phyloP scores from a whole-genome alignment of 2,888 invertebrate species.

The Melinaea marsaeus region DNA sequence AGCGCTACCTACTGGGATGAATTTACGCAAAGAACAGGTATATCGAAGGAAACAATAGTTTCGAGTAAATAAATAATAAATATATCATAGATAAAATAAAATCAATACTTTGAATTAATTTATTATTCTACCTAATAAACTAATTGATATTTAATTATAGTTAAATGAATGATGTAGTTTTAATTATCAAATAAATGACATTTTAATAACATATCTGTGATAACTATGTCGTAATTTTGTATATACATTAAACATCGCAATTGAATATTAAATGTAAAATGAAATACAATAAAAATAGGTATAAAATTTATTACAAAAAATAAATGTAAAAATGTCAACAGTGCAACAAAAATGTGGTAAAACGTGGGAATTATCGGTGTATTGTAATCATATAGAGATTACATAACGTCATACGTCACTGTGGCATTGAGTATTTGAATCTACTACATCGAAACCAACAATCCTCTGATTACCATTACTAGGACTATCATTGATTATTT shows the following conservation, averaged over 20 bases:
- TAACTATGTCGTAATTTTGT: too few species aligned
- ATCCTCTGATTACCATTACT: constrained; percentile 47
- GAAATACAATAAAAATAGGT: neutral
- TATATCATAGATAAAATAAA: too few species aligned
- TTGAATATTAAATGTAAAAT: neutral
- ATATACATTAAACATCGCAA: too few species aligned
- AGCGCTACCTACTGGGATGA: too few species aligned
- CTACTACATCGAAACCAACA: constrained; percentile 54
- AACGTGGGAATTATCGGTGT: constrained; percentile 14
- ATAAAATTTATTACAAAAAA: constrained; percentile 4
- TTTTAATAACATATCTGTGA: neutral
- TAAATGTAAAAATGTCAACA: constrained; percentile 13
- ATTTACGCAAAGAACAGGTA: too few species aligned
- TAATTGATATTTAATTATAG: constrained; percentile 5
- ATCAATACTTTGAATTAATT: too few species aligned
- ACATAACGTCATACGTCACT: constrained; percentile 46
- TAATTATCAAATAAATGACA: neutral
- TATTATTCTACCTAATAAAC: neutral
- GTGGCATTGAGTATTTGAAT: constrained; percentile 45
- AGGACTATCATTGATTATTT: constrained; percentile 49
- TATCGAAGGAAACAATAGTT: too few species aligned
- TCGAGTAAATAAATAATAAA: too few species aligned
- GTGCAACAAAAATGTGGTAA: constrained; percentile 14
- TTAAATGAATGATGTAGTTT: neutral
- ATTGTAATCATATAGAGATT: constrained; percentile 22